phyloP scores from a whole-genome alignment of 2,797 vertebrate species.

The Sebastes nivosus region DNA sequence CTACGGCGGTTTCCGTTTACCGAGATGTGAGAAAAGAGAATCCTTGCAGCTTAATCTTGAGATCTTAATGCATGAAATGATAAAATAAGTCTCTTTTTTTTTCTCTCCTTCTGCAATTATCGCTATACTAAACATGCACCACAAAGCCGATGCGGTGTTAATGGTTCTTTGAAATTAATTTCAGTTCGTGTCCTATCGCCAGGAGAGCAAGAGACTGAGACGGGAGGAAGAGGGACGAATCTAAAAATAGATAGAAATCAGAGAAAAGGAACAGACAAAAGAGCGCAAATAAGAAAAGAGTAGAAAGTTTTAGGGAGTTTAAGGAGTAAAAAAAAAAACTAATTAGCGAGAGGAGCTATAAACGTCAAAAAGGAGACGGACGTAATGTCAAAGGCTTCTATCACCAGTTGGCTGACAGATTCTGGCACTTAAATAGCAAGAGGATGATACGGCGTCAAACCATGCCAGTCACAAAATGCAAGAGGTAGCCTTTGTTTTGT shows the following conservation, averaged over 20 bases:
- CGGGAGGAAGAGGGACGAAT: slow-evolving; percentile 45
- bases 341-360: slow-evolving; percentile 52
- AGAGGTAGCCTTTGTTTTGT: not conserved
- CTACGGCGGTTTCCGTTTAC: slow-evolving; percentile 17
- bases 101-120: not conserved
- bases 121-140: not conserved
- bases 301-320: slow-evolving; percentile 34
- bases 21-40: slow-evolving; percentile 13
- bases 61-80: slow-evolving; percentile 52
- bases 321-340: slow-evolving; percentile 39
- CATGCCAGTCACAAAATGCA: slow-evolving; percentile 10
- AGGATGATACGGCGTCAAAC: slow-evolving; percentile 33
- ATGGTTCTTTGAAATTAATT: slow-evolving; percentile 63
- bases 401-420: slow-evolving; percentile 36
- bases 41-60: slow-evolving; percentile 44
- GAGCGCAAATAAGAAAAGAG: slow-evolving; percentile 19
- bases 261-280: slow-evolving; percentile 11
- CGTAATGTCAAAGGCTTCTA: slow-evolving; percentile 36
- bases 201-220: slow-evolving; percentile 39
- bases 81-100: not conserved
- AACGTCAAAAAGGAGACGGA: slow-evolving; percentile 33
- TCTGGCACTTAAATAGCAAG: slow-evolving; percentile 25
- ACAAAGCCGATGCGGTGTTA: slow-evolving; percentile 24
- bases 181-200: slow-evolving; percentile 49
- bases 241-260: slow-evolving; percentile 46